These are phyloP conservation scores for Cebidichthys violaceus DNA, from an alignment of 2,113 vertebrate genomes.

Conservation along the genomic window DNA sequence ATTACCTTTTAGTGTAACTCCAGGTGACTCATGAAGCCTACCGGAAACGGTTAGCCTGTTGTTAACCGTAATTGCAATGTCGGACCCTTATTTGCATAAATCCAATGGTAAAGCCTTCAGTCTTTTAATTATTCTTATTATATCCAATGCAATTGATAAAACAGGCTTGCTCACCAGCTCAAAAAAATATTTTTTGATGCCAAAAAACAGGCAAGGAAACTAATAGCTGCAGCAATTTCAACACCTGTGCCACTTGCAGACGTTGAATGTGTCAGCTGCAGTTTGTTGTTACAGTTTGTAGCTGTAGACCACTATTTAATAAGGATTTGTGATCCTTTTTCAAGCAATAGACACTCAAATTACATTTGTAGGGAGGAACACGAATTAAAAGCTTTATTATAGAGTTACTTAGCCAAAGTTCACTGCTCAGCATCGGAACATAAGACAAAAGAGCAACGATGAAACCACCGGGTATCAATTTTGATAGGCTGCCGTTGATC, in stretches of 20 bases:
- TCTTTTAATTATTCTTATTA: slow-evolving; percentile 17
- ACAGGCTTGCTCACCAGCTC: not conserved
- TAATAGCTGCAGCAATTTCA: not conserved
- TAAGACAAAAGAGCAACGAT: not conserved
- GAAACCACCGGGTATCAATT: not conserved
- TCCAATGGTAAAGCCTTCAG: not conserved
- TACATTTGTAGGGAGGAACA: not conserved
- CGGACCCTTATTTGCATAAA: slow-evolving; percentile 37
- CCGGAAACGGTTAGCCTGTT: slow-evolving; percentile 30
- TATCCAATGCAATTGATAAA: not conserved
- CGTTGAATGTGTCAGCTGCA: not conserved
- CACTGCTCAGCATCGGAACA: not conserved
- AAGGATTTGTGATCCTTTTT: not conserved
- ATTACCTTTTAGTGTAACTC: slow-evolving; percentile 43
- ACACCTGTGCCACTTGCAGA: not conserved
- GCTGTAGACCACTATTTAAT: not conserved
- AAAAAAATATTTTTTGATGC: not conserved
- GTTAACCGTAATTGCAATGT: slow-evolving; percentile 26
- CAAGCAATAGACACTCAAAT: not conserved
- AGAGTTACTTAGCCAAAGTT: not conserved
- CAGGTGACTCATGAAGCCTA: slow-evolving; percentile 17
- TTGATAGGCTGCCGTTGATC: not conserved
- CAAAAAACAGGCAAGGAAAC: not conserved
- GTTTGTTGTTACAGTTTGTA: not conserved
- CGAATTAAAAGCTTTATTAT: not conserved